Conservation (phyloP, 2,888 invertebrate species). For the Tholera decimalis region DNA sequence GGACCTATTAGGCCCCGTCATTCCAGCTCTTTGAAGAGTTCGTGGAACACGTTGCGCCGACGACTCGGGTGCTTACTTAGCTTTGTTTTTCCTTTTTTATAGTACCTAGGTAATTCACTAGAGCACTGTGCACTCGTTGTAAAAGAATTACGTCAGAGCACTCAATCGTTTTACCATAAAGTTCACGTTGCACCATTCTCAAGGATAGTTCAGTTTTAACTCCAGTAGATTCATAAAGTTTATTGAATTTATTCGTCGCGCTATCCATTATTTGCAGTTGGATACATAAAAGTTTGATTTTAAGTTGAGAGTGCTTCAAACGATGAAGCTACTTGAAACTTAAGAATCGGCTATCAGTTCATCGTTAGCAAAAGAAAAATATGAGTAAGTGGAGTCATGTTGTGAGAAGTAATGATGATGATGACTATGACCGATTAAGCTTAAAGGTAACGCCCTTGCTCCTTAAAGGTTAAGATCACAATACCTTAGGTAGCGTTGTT, state of each 20-base stretch:
- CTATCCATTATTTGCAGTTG: constrained; percentile 10
- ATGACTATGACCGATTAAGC: too few species aligned
- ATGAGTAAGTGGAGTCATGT: too few species aligned
- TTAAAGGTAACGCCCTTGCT: too few species aligned
- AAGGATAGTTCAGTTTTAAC: constrained; percentile 10
- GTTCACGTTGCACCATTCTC: constrained; percentile 3
- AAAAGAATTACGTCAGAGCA: not conserved
- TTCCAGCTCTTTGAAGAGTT: too few species aligned
- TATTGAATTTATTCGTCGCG: constrained; percentile 18
- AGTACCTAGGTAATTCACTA: too few species aligned
- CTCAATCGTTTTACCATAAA: not conserved
- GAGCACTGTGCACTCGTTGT: not conserved
- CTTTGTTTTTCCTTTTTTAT: too few species aligned
- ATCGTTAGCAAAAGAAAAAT: not conserved
- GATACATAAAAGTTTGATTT: constrained; percentile 31
- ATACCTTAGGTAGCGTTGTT: too few species aligned
- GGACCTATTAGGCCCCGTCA: too few species aligned
- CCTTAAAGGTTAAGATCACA: too few species aligned
- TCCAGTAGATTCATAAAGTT: constrained; percentile 10
- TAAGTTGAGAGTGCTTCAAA: constrained; percentile 11
- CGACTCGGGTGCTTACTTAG: too few species aligned
- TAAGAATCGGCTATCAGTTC: not conserved
- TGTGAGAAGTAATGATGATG: too few species aligned
- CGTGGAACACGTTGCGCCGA: too few species aligned
- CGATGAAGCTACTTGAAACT: constrained; percentile 14